Conservation (phyloP, 1,140 invertebrate species). For the Camponotus floridanus region DNA sequence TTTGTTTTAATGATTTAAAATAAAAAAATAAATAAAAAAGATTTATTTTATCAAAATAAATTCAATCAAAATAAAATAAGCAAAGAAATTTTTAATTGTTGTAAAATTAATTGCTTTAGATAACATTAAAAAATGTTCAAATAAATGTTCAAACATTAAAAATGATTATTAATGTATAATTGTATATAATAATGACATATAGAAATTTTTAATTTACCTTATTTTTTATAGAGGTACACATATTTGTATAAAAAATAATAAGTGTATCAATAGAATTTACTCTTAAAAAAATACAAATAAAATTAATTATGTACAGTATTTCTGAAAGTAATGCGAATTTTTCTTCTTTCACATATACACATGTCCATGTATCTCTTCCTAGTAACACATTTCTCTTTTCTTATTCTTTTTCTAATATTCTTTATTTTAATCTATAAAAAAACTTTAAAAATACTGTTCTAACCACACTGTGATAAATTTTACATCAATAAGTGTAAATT, state of each 20-base stretch:
- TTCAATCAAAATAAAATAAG: conserved; percentile 5
- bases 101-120: conserved; percentile 24
- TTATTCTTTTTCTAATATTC: no score
- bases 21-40: conserved; percentile 1
- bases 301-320: no score
- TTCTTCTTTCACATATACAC: no score
- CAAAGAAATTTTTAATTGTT: conserved; percentile 5
- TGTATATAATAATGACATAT: not conserved
- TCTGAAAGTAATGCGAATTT: no score
- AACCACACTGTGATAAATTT: no score
- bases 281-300: not conserved
- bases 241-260: not conserved
- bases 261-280: not conserved
- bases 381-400: no score
- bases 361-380: no score
- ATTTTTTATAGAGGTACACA: conserved; percentile 33
- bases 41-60: not conserved
- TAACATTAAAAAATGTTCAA: not conserved
- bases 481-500: no score
- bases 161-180: conserved; percentile 17
- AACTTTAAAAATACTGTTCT: no score
- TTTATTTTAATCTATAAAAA: no score
- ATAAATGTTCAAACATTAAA: conserved; percentile 14
- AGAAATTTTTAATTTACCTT: conserved; percentile 43
- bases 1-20: not conserved